These are phyloP conservation scores for Megamerina dolium DNA, from an alignment of 2,888 invertebrate genomes.

Conservation along the genomic window DNA sequence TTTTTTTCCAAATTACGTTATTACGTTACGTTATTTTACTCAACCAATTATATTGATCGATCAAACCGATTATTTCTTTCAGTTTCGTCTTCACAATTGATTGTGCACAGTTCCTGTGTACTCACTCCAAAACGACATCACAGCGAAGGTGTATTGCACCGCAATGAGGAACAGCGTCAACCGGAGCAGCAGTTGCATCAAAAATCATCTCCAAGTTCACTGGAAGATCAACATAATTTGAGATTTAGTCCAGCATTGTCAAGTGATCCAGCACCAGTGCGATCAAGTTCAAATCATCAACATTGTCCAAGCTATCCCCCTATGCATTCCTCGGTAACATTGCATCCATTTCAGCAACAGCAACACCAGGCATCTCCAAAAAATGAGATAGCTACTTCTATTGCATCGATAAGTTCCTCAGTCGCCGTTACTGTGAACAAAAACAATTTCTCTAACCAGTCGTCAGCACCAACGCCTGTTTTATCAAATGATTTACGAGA, in stretches of 20 bases:
- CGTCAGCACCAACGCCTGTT: constrained; percentile 12
- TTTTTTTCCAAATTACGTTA: too few species aligned
- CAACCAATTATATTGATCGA: too few species aligned
- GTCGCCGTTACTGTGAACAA: constrained; percentile 13
- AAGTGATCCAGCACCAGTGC: constrained; percentile 1
- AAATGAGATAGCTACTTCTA: neutral
- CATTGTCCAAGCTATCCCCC: constrained; percentile 46
- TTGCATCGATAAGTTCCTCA: constrained; percentile 32
- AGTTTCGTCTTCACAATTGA: constrained; percentile 56
- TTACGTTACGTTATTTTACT: too few species aligned
- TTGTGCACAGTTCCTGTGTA: constrained; percentile 71
- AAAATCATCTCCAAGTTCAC: constrained; percentile 1
- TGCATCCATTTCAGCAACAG: constrained; percentile 32
- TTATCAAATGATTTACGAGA: constrained; percentile 18
- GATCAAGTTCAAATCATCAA: constrained; percentile 30
- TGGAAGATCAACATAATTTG: neutral
- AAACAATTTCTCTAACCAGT: too few species aligned
- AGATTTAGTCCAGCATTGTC: constrained; percentile 4
- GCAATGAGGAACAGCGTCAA: constrained; percentile 51
- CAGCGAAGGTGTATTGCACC: constrained; percentile 69
- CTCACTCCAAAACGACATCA: constrained; percentile 72
- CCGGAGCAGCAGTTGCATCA: constrained; percentile 22
- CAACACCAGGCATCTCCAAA: constrained; percentile 7
- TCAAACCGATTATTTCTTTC: too few species aligned
- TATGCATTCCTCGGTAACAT: constrained; percentile 31